Evolutionary conservation across 1,140 invertebrate genomes (phyloP), one percentile per base, ranked within the genome.

Genomic region (Zaprionus nigranus): DNA sequence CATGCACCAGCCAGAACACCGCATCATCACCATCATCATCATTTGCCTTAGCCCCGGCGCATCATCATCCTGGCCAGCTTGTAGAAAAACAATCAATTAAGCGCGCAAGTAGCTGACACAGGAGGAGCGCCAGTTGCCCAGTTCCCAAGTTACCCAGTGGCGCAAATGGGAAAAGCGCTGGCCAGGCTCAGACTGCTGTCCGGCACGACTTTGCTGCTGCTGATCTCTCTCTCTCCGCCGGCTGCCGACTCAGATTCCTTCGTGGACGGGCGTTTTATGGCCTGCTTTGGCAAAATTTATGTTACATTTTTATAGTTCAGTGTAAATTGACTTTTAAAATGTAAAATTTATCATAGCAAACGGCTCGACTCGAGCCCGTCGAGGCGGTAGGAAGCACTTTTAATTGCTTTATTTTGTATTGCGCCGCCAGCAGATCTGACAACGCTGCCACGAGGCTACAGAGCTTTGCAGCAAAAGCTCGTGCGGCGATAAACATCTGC

Each of bases 261-360:
- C n/a, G 40, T 53, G 46, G 57, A 54, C 46, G 65, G 67, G 36
- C 83, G 79, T 88, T 88, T 88, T 88, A 88, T 88, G 81, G 79
- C 81, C 85, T 85, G 85, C 82, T 90, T 90, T 90, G 85, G 72
- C 64, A 77, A 72, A 90, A 90, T 90, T 90, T 90, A 90, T 90
- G 86, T 90, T 90, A 90, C 85, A 90, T 90, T 90, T 90, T 90
- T 90, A 90, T 90, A 90, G 85, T 90, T 90, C 82, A 90, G 85
- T 90, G 85, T 90, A 90, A 90, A 90, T 90, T 90, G 85, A 90
- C 85, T 90, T 90, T 90, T 85, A 90, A 90, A 90, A 90, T 88
- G 85, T 87, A 90, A 90, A 88, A 88, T 82, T 88, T 81, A 88
- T 88, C 84, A 88, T 88, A 81, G 78, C 81, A 84, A 76, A 79